phyloP scores from a whole-genome alignment of 2,797 vertebrate genomes.

The Borostomias antarcticus region DNA sequence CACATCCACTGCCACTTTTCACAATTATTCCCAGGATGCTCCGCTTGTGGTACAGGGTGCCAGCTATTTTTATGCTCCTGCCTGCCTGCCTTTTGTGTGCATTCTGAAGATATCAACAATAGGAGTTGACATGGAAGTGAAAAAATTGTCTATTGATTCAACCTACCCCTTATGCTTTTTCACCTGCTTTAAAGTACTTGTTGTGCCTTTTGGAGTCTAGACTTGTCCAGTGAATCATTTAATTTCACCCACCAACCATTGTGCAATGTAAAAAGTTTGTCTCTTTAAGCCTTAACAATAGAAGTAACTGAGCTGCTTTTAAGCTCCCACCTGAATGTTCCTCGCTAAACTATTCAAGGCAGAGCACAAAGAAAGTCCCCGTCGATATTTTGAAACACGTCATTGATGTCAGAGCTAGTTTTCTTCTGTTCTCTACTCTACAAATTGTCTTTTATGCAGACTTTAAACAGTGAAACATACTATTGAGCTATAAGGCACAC shows the following conservation, averaged over 20 bases:
- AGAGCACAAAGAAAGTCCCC: conserved; percentile 29
- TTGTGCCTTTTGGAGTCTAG: conserved; percentile 59
- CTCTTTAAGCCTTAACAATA: conserved; percentile 53
- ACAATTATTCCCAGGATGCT: conserved; percentile 65
- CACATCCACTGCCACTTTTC: conserved; percentile 61
- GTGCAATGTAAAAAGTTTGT: conserved; percentile 51
- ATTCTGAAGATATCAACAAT: conserved; percentile 62
- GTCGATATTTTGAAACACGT: conserved; percentile 40
- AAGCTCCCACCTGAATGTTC: conserved; percentile 40
- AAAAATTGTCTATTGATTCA: conserved; percentile 65
- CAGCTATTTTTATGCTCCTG: conserved; percentile 59
- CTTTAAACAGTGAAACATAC: not conserved
- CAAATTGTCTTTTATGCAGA: not conserved
- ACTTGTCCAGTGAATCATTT: conserved; percentile 58
- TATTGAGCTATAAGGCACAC: not conserved
- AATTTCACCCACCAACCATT: conserved; percentile 56
- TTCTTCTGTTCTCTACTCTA: not conserved
- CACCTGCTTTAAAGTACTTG: conserved; percentile 59
- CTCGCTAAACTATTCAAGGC: conserved; percentile 32
- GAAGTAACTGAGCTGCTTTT: conserved; percentile 47
- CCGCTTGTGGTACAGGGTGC: conserved; percentile 45
- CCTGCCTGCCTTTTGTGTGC: conserved; percentile 60
- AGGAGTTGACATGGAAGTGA: conserved; percentile 53
- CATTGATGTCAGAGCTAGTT: conserved; percentile 38
- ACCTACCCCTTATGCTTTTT: conserved; percentile 65